Evolutionary conservation across 2,113 vertebrate genomes (phyloP), one percentile per base, ranked within the genome.

Genomic region (Aspidoscelis tigris): DNA sequence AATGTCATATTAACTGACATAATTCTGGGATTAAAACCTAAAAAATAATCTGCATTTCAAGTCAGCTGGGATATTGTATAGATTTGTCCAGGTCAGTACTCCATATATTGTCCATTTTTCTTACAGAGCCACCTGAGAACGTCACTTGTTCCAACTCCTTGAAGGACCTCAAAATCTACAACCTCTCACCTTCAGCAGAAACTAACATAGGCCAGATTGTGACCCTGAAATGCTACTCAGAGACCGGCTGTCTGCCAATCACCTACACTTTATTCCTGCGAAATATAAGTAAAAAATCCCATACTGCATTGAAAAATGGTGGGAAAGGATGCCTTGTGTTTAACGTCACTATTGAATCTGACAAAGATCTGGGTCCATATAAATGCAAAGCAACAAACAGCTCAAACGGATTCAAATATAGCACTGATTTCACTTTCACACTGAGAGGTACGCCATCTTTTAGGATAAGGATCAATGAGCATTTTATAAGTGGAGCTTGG

Each of bases 301-400:
- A 73, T 18, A 70, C 21, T 50, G 21, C 39, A n/a, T 7, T 11
- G 3, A 91, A 68, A 0, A 2, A 22, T 61, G 79, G 78, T 74
- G 8, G 24, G n/a, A 73, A 0, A 1, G 80, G 88, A 0, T 18
- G 0, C 1, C 14, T 12, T 65, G 53, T 87, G 16, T 91, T 95
- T 82, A 77, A 91, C 58, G 3, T 92, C 44, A 93, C 76, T 4
- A 92, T 96, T 83, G 89, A 66, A 47, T 93, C 83, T 71, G 70
- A 39, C 81, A n/a, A 12, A 0, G 91, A 95, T 0, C 0, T 58
- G 21, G 95, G 95, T 2, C 89, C 94, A 81, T 96, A 96, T 92
- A 95, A 96, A 86, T 96, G 96, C 93, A 96, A 95, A 93, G 91
- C 76, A 33, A 18, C 87, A 71, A 16, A 33, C 3, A 71, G 47